Evolutionary conservation across 1,140 invertebrate genomes (phyloP).

Genomic region (Hypsibius dujardini): DNA sequence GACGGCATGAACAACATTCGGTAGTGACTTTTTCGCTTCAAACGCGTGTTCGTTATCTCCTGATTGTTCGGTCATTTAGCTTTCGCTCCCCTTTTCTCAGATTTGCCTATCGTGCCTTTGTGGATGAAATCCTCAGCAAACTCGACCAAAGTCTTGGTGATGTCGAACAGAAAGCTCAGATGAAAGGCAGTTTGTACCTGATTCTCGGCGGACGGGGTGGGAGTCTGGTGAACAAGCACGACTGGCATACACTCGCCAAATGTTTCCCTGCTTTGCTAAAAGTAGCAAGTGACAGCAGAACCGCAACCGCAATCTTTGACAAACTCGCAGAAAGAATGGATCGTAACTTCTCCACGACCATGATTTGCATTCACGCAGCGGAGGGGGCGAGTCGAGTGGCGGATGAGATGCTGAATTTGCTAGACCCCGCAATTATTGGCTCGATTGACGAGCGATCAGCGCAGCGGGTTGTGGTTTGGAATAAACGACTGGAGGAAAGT

Average conservation of each 20-base stretch:
- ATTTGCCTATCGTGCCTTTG: not conserved
- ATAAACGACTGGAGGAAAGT: not conserved
- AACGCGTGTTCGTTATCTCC: too few species aligned
- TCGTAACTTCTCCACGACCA: not conserved
- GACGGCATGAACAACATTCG: not conserved
- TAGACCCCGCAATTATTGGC: too few species aligned
- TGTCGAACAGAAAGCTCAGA: not conserved
- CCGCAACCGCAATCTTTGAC: not conserved
- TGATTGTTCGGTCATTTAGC: too few species aligned
- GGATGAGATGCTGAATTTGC: not conserved
- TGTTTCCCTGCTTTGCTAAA: conserved; percentile 1
- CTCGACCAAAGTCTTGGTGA: not conserved
- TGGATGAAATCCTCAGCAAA: not conserved
- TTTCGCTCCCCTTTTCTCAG: too few species aligned
- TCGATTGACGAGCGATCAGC: too few species aligned
- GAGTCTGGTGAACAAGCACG: conserved; percentile 47
- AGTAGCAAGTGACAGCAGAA: not conserved
- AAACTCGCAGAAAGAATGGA: conserved; percentile 15
- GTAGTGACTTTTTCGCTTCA: too few species aligned
- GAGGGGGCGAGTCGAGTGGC: not conserved
- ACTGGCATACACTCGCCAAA: conserved; percentile 49
- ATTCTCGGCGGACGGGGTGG: conserved; percentile 45
- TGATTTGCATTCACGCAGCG: not conserved
- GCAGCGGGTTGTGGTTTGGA: too few species aligned
- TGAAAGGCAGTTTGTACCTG: conserved; percentile 43